Evolutionary conservation across 2,113 vertebrate genomes (phyloP).

Genomic region (Spilogale gracilis): DNA sequence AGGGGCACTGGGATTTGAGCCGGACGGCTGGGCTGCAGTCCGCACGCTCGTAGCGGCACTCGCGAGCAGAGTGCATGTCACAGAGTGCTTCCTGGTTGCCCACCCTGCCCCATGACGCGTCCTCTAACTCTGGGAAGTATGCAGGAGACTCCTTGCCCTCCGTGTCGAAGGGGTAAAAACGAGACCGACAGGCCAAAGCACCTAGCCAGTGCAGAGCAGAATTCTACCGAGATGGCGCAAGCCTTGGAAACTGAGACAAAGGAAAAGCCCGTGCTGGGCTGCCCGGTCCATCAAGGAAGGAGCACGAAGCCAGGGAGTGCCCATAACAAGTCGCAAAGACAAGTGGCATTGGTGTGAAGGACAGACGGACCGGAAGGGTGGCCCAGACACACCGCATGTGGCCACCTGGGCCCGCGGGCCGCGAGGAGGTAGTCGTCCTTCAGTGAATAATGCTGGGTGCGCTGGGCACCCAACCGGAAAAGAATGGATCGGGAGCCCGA

Average conservation of each 20-base stretch:
- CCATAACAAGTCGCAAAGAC: fast-evolving
- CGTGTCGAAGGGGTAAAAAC: fast-evolving
- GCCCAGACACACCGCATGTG: too few species aligned
- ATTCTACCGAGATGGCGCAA: background rate
- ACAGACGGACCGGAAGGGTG: background rate
- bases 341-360: fast-evolving
- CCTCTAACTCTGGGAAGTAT: background rate
- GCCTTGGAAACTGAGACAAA: background rate
- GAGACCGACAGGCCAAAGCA: background rate
- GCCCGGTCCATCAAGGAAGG: background rate
- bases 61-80: background rate
- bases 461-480: background rate
- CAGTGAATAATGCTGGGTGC: background rate
- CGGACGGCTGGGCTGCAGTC: fast-evolving
- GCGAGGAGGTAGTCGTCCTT: fast-evolving
- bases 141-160: background rate
- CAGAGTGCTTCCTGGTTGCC: background rate
- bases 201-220: fast-evolving
- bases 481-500: background rate
- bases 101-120: fast-evolving
- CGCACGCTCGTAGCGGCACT: background rate
- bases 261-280: background rate
- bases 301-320: too few species aligned
- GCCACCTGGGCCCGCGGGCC: too few species aligned
- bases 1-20: fast-evolving